Base-by-base conservation (phyloP, 2,113 vertebrate species). In the Ifrita kowaldi region DNA sequence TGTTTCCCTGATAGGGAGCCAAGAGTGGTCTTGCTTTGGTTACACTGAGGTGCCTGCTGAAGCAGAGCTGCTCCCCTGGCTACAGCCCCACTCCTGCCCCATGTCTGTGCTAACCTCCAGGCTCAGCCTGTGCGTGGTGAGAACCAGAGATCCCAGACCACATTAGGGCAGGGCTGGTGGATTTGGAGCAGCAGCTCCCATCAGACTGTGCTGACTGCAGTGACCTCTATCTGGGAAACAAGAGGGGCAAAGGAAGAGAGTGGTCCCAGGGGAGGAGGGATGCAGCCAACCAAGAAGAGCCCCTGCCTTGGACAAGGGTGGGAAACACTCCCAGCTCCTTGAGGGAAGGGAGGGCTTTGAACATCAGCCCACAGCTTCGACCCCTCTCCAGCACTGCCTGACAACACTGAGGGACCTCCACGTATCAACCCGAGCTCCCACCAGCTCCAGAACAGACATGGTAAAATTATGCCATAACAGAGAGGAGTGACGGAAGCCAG, bases 221-320 rank as follows among this genome's bases (percentile, higher is more conserved):
- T 95, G 95, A 96, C 94, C 91, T 95, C 77, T 60, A 84, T 37
- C 89, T 95, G 96, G 93, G 96, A 96, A 97, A 95, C 1, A 6
- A 90, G 68, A 91, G 81, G 84, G 89, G 89, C 4, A 0, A 94
- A 81, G 91, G 93, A 93, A 92, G 60, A 88, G n/a, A 71, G 18
- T 0, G 1, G 47, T 41, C 91, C 62, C 89, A 63, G 20, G 94
- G 73, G 89, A 95, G 35, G 16, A 90, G 76, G 17, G 84, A 75
- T 91, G 76, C 84, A 84, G 95, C 80, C 87, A 93, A 47, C 60
- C 3, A 3, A 93, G 80, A 87, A 89, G 52, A 84, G 52, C 44
- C 89, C 91, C 86, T 74, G 80, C 35, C 56, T 60, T 75, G 52
- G n/a, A 87, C 50, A 75, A 92, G 91, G 87, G 49, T 87, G 84